Evolutionary conservation across 2,797 vertebrate genomes (phyloP), one percentile per base, ranked within the genome.

Genomic region (Platalea minor): DNA sequence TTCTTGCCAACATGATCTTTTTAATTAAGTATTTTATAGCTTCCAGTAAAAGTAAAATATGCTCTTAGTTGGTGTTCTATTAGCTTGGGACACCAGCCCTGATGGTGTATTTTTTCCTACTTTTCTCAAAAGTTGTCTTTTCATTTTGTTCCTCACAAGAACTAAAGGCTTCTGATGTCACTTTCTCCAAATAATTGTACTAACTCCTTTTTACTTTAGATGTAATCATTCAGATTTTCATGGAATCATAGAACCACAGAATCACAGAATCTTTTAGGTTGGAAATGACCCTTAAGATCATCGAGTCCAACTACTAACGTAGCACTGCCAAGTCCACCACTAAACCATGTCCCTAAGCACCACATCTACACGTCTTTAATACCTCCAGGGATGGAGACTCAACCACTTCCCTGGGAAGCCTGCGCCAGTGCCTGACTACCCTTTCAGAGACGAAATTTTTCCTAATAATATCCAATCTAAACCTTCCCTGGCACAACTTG

Each of bases 1-100:
- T 82, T 82, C 80, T 86, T 91, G 63, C 63, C 83, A 89, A 82
- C 63, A 79, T 17, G 37, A 76, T 88, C 53, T 67, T 88, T 90
- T 94, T 81, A 95, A 94, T 96, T 90, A 95, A 88, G 69, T 72
- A 85, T 78, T 95, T 89, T 88, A 59, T 59, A 65, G 39, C 46
- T 95, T 91, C 54, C 46, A 88, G 50, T 93, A 92, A 95, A 91
- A 79, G 9, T 21, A 85, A 91, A 92, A 70, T 81, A 65, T 33
- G 26, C 75, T 90, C 85, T 65, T 26, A 83, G 33, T 28, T 84
- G 50, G 8, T 86, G 29, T 45, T 75, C 23, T 43, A 45, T 48
- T 68, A 64, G 1, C 23, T 59, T 81, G 24, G 39, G 28, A 75
- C 53, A 81, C 24, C 53, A 74, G 33, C 26, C 10, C 17, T 23